Evolutionary conservation across 2,888 invertebrate genomes (phyloP), one percentile per base, ranked within the genome.

Genomic region (Pseudolycoriella hygida): DNA sequence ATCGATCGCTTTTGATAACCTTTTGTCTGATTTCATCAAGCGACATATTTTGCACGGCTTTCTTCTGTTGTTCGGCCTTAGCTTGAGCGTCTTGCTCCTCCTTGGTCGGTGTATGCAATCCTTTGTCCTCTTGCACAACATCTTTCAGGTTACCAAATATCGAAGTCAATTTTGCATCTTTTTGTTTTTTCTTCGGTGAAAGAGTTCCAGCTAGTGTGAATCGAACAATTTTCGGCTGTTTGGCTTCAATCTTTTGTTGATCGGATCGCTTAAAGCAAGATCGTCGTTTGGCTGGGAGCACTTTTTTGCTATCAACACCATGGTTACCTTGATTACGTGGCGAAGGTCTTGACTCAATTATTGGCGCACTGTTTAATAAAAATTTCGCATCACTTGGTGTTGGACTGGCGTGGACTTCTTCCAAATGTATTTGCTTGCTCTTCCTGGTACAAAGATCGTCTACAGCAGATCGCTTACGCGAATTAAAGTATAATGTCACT

Each of bases 401-500:
- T 46, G 64, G 46, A 46, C 66, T 55, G 40, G 71, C 67, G 25
- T 25, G 25, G 25, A 4, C 25, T 4, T 25, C 25, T 25, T 25
- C 25, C 25, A 25, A 25, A 25, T 25, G 25, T 4, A 25, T 25
- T 25, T 6, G 4, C 61, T 76, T 76, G 59, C 61, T 72, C 60
- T 73, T 69, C 45, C 68, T 58, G 62, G 67, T 60, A 57, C 67
- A 65, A 45, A 67, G 57, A 57, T 84, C 83, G 43, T 83, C 82
- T 8, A 68, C 61, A n/a, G 78, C 80, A 47, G 75, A 70, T 55
- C 85, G 73, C 67, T 86, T 86, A 57, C 84, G 73, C 55, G 76
- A 77, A 60, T 73, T 77, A 61, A 83, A 86, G 69, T 73, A 86
- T 50, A 75, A 73, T 49, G 79, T 77, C 47, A 86, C 73, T 43